Conservation (phyloP, 1,140 invertebrate genomes). For the Matsumurasca onukii region DNA sequence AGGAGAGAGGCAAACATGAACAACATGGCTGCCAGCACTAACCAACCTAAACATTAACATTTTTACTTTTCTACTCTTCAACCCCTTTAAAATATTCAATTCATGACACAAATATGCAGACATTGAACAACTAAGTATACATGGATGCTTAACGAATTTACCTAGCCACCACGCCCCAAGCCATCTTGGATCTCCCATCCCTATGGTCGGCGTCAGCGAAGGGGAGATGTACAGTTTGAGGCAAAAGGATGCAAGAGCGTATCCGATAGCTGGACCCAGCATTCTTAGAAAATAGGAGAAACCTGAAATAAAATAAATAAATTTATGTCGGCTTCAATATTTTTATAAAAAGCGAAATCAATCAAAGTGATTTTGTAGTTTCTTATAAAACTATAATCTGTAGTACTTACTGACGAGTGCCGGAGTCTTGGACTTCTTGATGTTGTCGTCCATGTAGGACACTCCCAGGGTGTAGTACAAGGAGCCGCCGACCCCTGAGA, state of each 20-base stretch:
- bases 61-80: too few species aligned
- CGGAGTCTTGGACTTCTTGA: slow-evolving; percentile 57
- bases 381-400: neutral
- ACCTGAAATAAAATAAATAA: slow-evolving; percentile 48
- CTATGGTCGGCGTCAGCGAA: slow-evolving; percentile 64
- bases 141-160: too few species aligned
- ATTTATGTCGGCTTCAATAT: too few species aligned
- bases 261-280: slow-evolving; percentile 71
- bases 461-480: slow-evolving; percentile 64
- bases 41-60: slow-evolving; percentile 61
- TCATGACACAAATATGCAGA: too few species aligned
- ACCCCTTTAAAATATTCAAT: too few species aligned
- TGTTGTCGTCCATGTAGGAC: slow-evolving; percentile 68
- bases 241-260: slow-evolving; percentile 65
- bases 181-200: slow-evolving; percentile 69
- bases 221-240: slow-evolving; percentile 70
- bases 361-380: neutral
- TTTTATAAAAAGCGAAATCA: slow-evolving; percentile 57
- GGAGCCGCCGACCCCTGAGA: slow-evolving; percentile 58
- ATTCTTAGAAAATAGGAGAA: slow-evolving; percentile 69
- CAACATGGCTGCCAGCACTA: slow-evolving; percentile 55
- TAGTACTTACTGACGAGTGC: slow-evolving; percentile 49
- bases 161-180: slow-evolving; percentile 80
- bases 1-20: slow-evolving; percentile 55
- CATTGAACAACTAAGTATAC: too few species aligned